Conservation (phyloP, 2,797 vertebrate species). For the Thripadectes ignobilis region DNA sequence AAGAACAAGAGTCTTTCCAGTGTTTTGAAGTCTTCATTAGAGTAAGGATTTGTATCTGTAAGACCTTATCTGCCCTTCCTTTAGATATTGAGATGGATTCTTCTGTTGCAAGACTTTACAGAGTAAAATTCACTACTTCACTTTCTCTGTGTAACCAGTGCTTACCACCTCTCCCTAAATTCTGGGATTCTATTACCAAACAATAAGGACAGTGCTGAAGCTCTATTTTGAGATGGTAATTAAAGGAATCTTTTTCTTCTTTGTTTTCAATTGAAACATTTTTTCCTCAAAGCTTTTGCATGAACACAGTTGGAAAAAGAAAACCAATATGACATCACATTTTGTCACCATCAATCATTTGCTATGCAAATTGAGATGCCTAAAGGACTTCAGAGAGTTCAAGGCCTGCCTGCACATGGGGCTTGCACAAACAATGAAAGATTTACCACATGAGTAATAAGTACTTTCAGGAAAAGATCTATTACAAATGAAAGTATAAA, state of each 20-base stretch:
- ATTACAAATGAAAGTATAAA: slow-evolving; percentile 7
- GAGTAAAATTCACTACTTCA: neutral
- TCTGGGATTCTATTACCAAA: neutral
- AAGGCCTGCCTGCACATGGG: neutral
- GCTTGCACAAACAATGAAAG: neutral
- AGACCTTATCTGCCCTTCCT: slow-evolving; percentile 16
- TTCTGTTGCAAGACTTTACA: neutral
- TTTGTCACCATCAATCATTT: slow-evolving; percentile 46
- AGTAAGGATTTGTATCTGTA: neutral
- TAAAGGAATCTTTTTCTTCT: neutral
- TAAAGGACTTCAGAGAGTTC: slow-evolving; percentile 38
- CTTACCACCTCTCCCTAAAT: neutral
- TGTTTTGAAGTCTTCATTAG: neutral
- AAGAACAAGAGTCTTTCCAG: neutral
- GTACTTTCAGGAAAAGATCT: neutral
- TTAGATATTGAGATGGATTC: neutral
- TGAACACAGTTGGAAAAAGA: neutral
- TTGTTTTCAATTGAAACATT: neutral
- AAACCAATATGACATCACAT: neutral
- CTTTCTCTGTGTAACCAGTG: neutral
- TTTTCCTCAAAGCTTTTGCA: neutral
- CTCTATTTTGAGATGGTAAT: neutral
- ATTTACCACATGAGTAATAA: slow-evolving; percentile 21
- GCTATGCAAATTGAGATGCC: slow-evolving; percentile 17
- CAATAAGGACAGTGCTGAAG: neutral